Evolutionary conservation across 2,113 vertebrate genomes (phyloP), one percentile per base, ranked within the genome.

Genomic region (Bombycilla garrulus): DNA sequence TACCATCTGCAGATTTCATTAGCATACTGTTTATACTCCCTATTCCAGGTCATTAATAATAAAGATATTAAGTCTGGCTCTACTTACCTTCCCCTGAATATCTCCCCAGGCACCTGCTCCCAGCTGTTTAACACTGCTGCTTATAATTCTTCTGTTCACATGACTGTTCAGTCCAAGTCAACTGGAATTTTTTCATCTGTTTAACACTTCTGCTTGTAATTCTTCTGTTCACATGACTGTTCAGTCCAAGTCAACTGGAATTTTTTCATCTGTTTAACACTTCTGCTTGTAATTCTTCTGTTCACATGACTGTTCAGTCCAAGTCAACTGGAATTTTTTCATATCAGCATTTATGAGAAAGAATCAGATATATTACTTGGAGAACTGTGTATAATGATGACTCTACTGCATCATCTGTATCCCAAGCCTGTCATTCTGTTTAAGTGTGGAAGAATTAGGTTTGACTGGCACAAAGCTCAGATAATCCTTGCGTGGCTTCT

Each of bases 1-100:
- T 92, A 72, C 87, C 95, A 95, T 92, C 94, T 96, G 94, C 87
- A 95, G 89, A 94, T 93, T 83, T 96, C 94, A 96, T 96, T 95
- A 91, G 72, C 81, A 16, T 76, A 22, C 86, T 88, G 84, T 84
- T 96, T 90, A 76, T 93, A 51, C 21, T 93, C 50, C 38, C 31
- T 82, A 67, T 81, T 93, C 86, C 78, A 94, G 61, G 53, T 90
- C 92, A 91, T 96, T 93, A 96, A 92, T 93, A 92, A 93, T 64
- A 50, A 77, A 94, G 69, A 81, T 91, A 85, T n/a, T 90, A 86
- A 92, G 81, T 80, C 77, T 94, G 88, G 83, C 77, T 89, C 21
- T 91, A 38, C 90, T 64, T 71, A 88, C 92, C 83, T 91, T 95
- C 71, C 47, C 58, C 58, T 79, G 48, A 56, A 15, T 62, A 56